Percentiles rank a stretch among this genome's conserved stretches.
Evolutionary conservation across 2,797 vertebrate genomes (phyloP).

Genomic region (Arctocebus calabarensis): DNA sequence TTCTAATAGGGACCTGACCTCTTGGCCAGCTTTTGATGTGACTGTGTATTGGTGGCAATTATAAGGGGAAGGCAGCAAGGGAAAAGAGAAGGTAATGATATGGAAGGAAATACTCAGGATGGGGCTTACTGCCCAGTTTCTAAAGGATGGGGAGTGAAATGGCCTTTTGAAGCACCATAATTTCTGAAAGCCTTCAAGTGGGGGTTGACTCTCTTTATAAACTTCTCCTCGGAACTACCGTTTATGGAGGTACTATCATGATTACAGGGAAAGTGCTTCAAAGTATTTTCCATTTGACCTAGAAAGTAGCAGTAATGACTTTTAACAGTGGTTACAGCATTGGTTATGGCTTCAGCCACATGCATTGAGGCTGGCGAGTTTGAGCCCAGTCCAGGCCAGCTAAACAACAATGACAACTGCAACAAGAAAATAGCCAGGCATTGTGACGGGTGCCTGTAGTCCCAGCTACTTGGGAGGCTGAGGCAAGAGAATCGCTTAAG

Average conservation of each 20-base stretch:
- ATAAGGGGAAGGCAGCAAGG: neutral
- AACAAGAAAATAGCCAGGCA: too few species aligned
- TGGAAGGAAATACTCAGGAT: neutral
- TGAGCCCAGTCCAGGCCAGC: too few species aligned
- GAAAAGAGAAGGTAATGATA: neutral
- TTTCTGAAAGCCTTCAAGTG: neutral
- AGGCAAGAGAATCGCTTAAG: too few species aligned
- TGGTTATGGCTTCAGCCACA: too few species aligned
- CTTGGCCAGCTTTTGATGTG: neutral
- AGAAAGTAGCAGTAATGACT: conserved; percentile 7
- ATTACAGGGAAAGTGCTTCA: conserved; percentile 18
- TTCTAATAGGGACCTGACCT: neutral
- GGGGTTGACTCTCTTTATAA: neutral
- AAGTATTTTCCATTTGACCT: conserved; percentile 44
- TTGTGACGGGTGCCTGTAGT: too few species aligned
- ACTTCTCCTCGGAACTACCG: conserved; percentile 6
- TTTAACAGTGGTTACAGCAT: neutral
- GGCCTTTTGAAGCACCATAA: neutral
- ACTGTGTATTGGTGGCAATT: conserved; percentile 3
- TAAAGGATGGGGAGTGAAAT: neutral
- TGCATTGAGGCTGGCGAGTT: too few species aligned
- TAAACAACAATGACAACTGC: too few species aligned
- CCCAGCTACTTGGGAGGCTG: too few species aligned
- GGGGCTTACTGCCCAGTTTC: neutral
- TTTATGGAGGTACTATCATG: neutral